phyloP scores from a whole-genome alignment of 2,888 invertebrate genomes.

The Gandaritis pyraliata region DNA sequence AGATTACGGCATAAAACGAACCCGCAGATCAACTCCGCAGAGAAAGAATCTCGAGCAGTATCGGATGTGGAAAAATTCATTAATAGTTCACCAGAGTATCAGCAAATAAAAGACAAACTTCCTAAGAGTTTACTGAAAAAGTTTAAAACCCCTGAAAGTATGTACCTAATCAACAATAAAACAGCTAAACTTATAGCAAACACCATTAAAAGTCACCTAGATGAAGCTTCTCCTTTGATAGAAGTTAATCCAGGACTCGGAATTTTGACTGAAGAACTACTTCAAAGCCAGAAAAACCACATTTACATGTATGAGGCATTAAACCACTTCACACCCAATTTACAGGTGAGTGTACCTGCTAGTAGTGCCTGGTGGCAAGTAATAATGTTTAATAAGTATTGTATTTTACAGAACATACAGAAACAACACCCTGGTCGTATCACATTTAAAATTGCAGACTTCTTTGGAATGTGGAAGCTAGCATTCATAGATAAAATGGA shows the following conservation, averaged over 20 bases:
- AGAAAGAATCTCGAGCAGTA: conserved; percentile 56
- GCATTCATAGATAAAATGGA: conserved; percentile 85
- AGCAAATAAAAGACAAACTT: conserved; percentile 58
- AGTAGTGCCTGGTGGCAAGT: background rate
- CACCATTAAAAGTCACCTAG: conserved; percentile 62
- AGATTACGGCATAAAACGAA: conserved; percentile 62
- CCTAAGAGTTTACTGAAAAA: conserved; percentile 69
- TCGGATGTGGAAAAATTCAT: conserved; percentile 68
- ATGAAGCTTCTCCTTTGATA: conserved; percentile 70
- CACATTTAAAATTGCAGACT: conserved; percentile 79
- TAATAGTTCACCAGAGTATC: conserved; percentile 61
- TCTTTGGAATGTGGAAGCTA: conserved; percentile 84
- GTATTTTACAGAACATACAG: conserved; percentile 62
- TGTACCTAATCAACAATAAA: conserved; percentile 73
- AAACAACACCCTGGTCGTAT: conserved; percentile 67
- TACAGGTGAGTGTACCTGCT: conserved; percentile 66
- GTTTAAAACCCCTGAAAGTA: conserved; percentile 66
- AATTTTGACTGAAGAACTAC: conserved; percentile 84
- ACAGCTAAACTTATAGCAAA: conserved; percentile 69
- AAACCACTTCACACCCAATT: conserved; percentile 71
- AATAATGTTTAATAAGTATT: too few relatives aligned
- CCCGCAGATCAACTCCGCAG: conserved; percentile 44
- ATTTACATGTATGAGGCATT: conserved; percentile 86
- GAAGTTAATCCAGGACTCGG: conserved; percentile 90
- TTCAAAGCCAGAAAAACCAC: conserved; percentile 75